Evolutionary conservation across 1,140 invertebrate species (phyloP).

Genomic region (Melanaphis sacchari): DNA sequence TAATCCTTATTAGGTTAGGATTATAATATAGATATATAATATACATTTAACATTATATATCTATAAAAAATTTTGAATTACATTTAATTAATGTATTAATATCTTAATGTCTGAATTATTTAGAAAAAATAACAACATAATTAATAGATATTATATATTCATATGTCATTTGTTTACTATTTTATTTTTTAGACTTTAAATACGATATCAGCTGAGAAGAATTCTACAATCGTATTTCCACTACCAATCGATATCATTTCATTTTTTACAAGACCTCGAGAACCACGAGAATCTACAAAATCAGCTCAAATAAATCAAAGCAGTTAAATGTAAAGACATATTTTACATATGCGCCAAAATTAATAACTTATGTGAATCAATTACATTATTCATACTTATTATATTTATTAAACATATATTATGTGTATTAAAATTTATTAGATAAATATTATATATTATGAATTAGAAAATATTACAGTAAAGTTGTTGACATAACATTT

Average conservation of each 20-base stretch:
- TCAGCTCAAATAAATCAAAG: not conserved
- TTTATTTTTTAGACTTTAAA: constrained; percentile 80
- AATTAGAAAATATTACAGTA: no score
- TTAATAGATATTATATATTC: no score
- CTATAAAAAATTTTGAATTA: no score
- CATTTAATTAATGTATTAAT: no score
- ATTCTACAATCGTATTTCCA: constrained; percentile 97
- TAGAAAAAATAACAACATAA: no score
- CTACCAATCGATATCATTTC: constrained; percentile 90
- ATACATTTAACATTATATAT: no score
- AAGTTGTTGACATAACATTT: no score
- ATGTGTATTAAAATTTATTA: no score
- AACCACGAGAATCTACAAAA: not conserved
- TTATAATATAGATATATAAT: no score
- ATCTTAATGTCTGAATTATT: no score
- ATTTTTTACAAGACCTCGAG: constrained; percentile 68
- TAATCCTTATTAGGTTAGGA: no score
- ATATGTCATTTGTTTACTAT: not conserved
- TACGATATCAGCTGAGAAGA: constrained; percentile 96
- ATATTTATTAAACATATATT: not conserved
- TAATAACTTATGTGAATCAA: not conserved
- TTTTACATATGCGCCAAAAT: not conserved
- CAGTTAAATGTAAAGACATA: not conserved
- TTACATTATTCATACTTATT: not conserved
- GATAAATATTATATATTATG: no score